Conservation (phyloP, 1,140 invertebrate species). For the Oryzaephilus surinamensis region DNA sequence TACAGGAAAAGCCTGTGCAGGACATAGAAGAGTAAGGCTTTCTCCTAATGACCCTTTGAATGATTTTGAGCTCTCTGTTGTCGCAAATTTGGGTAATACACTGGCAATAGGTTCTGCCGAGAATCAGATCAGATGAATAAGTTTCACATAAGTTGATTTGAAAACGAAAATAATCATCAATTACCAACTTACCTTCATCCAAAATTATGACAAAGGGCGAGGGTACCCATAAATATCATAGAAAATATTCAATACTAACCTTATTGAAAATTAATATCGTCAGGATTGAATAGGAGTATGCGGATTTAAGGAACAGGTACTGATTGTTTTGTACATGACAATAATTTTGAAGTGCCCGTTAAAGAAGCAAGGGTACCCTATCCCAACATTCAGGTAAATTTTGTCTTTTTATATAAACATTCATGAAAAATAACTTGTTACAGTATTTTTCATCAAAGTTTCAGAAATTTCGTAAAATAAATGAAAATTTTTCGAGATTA, state of each 20-base stretch:
- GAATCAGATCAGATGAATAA: conserved; percentile 18
- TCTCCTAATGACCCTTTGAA: conserved; percentile 26
- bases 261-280: too few species aligned
- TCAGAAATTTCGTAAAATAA: background rate
- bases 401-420: background rate
- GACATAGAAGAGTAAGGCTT: conserved; percentile 47
- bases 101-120: conserved; percentile 47
- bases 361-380: conserved; percentile 78
- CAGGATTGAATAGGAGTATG: conserved; percentile 6
- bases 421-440: background rate
- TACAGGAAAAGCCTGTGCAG: conserved; percentile 45
- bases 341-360: conserved; percentile 34
- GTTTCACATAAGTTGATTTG: conserved; percentile 3
- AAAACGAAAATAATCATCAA: conserved; percentile 2
- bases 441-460: background rate
- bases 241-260: too few species aligned
- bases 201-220: conserved; percentile 15
- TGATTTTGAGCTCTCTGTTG: conserved; percentile 30
- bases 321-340: conserved; percentile 9
- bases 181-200: conserved; percentile 19
- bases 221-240: conserved; percentile 27
- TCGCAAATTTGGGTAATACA: conserved; percentile 45
- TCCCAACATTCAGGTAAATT: conserved; percentile 94
- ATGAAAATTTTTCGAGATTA: background rate
- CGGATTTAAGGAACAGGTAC: conserved; percentile 19